Evolutionary conservation across 64 coral and sea anemone genomes (phyloP).

Genomic region (Montipora efflorescens): DNA sequence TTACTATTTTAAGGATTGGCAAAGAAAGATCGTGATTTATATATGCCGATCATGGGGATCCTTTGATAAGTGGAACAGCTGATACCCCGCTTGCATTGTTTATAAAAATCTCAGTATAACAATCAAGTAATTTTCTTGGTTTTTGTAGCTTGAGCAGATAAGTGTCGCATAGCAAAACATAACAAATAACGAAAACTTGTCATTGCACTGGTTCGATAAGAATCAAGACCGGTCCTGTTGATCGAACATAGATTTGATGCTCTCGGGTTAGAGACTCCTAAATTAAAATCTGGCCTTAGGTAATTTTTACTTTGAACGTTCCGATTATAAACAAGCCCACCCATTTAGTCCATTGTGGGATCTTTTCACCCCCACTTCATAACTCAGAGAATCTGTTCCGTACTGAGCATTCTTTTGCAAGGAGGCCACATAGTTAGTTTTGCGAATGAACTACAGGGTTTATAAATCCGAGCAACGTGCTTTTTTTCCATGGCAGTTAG

Average conservation of each 20-base stretch:
- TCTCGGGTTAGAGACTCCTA: background rate
- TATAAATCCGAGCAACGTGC: no score
- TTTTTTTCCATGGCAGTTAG: no score
- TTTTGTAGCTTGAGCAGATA: background rate
- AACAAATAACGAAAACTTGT: background rate
- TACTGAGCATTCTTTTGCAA: no score
- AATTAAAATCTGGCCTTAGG: background rate
- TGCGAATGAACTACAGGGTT: no score
- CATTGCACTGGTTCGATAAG: background rate
- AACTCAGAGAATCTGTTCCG: background rate
- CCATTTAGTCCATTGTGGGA: background rate
- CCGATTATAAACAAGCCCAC: background rate
- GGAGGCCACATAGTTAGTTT: no score
- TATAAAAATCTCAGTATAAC: background rate
- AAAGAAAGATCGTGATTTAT: background rate
- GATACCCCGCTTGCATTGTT: background rate
- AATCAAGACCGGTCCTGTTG: background rate
- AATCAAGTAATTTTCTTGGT: background rate
- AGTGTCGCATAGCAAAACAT: background rate
- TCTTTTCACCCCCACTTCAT: background rate
- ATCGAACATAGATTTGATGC: background rate
- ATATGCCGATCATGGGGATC: background rate
- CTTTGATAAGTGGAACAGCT: background rate
- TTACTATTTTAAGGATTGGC: background rate
- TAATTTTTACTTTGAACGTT: background rate